Base-by-base conservation (phyloP, 1,140 invertebrate species). In the Tribolium madens region DNA sequence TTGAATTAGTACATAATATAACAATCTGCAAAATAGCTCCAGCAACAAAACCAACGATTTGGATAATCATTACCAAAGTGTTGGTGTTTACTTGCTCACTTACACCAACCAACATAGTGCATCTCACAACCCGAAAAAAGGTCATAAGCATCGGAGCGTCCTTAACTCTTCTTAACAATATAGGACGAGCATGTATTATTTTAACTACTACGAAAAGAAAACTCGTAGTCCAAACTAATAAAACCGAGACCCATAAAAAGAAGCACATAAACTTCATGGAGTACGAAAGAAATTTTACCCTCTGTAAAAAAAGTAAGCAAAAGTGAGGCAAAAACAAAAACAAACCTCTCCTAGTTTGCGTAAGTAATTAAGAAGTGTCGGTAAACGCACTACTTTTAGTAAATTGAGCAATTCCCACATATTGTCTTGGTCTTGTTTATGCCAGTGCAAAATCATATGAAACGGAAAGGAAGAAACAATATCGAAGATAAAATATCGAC, bases 401-500 rank as follows among this genome's bases (percentile, higher is more conserved):
- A 47, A 47, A 26, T 3, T 12, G 1, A 47, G 13, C 46, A 75
- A 14, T 13, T 64, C 73, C 53, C 73, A 68, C 9, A 47, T 15
- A n/a, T 50, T 17, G 15, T 72, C 13, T 6, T 47, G 14, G 52
- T 60, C 10, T 36, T 3, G n/a, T 12, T 36, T 15, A 3, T 64
- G 52, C 10, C 17, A 12, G 26, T 60, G 36, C n/a, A 36, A n/a
- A 18, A 14, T 31, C 13, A 73, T 7, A 26, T 26, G 21, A 26
- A 3, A 26, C 5, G 52, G 73, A 1, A 42, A 10, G 7, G 52
- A 76, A 6, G 53, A 71, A 12, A 57, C 46, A 1, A 76, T 10
- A 26, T 47, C 14, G 3, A 76, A 17, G 1, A 76, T 14, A 36
- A 76, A 50, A 2, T 70, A 60, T 1, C 2, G 0, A 2, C 6